Percentiles rank a stretch among this genome's conserved stretches.
These are phyloP conservation scores for Trogon melanurus DNA, from an alignment of 2,113 vertebrate genomes.

Conservation along the genomic window DNA sequence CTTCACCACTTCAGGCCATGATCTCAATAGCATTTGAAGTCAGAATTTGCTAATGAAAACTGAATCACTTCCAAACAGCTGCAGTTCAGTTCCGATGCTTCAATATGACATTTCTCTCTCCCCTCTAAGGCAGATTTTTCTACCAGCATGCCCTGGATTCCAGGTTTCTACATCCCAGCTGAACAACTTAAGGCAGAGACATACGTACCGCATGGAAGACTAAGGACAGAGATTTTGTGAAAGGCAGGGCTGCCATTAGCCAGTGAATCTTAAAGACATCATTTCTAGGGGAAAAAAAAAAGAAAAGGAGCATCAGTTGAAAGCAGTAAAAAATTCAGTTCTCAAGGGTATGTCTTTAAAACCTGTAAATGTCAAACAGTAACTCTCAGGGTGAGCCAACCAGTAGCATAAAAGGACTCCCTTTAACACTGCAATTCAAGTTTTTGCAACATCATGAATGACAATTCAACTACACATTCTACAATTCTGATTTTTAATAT, in stretches of 20 bases:
- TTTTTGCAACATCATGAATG: neutral
- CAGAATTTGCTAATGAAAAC: neutral
- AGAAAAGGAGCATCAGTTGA: neutral
- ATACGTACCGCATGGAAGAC: conserved; percentile 86
- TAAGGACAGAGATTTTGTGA: conserved; percentile 87
- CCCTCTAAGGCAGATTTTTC: neutral
- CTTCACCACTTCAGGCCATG: neutral
- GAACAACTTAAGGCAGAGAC: neutral
- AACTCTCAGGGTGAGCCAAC: neutral
- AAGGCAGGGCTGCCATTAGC: conserved; percentile 90
- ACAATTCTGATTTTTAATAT: neutral
- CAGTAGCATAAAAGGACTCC: neutral
- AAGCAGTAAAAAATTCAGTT: neutral
- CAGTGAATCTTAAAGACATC: conserved; percentile 91
- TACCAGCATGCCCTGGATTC: neutral
- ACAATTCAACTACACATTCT: neutral
- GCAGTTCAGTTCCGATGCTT: neutral
- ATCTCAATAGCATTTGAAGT: neutral
- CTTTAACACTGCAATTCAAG: neutral
- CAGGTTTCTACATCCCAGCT: neutral
- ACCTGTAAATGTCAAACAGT: neutral
- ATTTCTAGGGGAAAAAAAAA: conserved; percentile 63
- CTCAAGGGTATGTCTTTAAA: neutral
- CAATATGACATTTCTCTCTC: neutral
- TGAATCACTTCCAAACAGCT: neutral